Base-by-base conservation (phyloP, 2,888 invertebrate species). In the Cosmia pyralina region DNA sequence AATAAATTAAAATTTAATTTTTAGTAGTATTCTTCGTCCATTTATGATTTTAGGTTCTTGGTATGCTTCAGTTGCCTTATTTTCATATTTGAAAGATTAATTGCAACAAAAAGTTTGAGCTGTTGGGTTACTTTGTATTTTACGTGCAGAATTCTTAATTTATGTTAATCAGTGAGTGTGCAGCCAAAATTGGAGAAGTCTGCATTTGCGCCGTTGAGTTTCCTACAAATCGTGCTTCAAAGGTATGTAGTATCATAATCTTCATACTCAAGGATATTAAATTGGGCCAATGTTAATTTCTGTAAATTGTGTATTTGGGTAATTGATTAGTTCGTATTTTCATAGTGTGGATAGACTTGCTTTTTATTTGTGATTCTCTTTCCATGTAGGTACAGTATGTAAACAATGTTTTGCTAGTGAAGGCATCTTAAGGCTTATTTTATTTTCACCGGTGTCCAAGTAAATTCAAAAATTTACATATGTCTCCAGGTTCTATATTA, bases 101-200 rank as follows among this genome's bases (percentile, higher is more conserved):
- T 66, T 66, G 63, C 58, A 60, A 77, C 58, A 60, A 60, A 69
- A 73, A 52, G 46, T 66, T 79, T 64, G 10, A 57, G 22, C 55
- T 41, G 72, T 69, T 72, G 74, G 59, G 71, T 80, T 85, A 70
- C 76, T 62, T 69, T 69, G 46, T 73, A 78, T 76, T 79, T 76
- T 73, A 70, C 75, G 69, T 67, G 63, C 69, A 73, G 55, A 87
- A 80, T 59, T 74, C 70, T 10, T 84, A 74, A 77, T 83, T 72
- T 79, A 87, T 79, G 73, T 50, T 79, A 77, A 75, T 82, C 73
- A 86, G 77, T 87, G 85, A 82, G 77, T 84, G 87, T 76, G 71
- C 77, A 73, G 72, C 74, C 77, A 75, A 86, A 77, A 77, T 75
- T 73, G 81, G 57, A 58, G 81, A 85, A 84, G 67, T 80, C 77